Percentiles rank a stretch among this genome's conserved stretches.
Conservation (phyloP, 2,888 invertebrate species). For the Noctua janthina region DNA sequence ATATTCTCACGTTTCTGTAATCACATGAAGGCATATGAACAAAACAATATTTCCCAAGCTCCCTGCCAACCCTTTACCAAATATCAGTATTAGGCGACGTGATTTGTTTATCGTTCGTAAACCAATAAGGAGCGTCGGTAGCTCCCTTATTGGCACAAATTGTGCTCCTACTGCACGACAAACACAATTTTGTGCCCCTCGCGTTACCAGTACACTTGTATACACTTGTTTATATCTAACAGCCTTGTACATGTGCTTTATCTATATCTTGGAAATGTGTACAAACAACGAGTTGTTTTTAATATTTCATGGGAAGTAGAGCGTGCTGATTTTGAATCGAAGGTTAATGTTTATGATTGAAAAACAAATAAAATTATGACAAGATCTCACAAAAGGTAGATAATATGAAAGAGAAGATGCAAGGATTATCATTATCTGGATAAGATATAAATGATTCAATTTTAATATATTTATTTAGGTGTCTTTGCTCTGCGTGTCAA, state of each 20-base stretch:
- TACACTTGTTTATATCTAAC: slow-evolving; percentile 55
- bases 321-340: slow-evolving; percentile 27
- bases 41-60: slow-evolving; percentile 30
- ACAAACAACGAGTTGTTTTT: slow-evolving; percentile 44
- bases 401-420: too few species aligned
- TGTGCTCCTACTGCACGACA: slow-evolving; percentile 57
- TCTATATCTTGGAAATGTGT: slow-evolving; percentile 54
- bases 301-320: slow-evolving; percentile 44
- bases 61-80: slow-evolving; percentile 41
- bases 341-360: slow-evolving; percentile 7
- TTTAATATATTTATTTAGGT: neutral
- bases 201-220: slow-evolving; percentile 44
- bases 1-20: neutral
- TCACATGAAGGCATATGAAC: slow-evolving; percentile 13
- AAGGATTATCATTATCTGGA: neutral
- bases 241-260: slow-evolving; percentile 60
- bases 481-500: neutral
- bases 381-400: neutral
- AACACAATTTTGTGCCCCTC: slow-evolving; percentile 63
- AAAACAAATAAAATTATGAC: neutral
- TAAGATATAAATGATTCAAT: neutral
- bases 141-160: slow-evolving; percentile 63
- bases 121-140: slow-evolving; percentile 53
- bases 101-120: slow-evolving; percentile 62
- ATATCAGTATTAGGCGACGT: slow-evolving; percentile 54